phyloP scores from a whole-genome alignment of 2,113 vertebrate genomes.

The Strigops habroptila region DNA sequence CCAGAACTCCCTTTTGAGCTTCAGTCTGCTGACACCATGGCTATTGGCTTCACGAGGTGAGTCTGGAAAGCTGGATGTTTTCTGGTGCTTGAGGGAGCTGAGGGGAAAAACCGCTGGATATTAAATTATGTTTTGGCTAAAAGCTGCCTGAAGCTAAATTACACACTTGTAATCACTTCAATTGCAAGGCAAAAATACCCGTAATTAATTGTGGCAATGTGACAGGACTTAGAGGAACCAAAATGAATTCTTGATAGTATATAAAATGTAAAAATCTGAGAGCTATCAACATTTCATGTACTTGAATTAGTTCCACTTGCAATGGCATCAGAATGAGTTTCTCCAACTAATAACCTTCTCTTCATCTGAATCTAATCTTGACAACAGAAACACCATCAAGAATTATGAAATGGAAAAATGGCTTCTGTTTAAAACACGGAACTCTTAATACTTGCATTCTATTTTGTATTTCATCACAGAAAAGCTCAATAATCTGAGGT shows the following conservation, averaged over 20 bases:
- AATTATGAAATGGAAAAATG: neutral
- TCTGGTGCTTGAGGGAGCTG: neutral
- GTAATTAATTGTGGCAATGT: slow-evolving; percentile 30
- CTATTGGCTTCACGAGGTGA: neutral
- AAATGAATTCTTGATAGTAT: neutral
- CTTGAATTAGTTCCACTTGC: slow-evolving; percentile 11
- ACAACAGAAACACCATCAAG: neutral
- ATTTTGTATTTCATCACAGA: neutral
- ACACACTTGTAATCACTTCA: slow-evolving; percentile 28
- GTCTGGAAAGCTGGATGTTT: neutral
- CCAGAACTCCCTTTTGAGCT: neutral
- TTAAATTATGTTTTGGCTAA: slow-evolving; percentile 37
- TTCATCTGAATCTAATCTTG: slow-evolving; percentile 5
- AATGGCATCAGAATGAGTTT: neutral
- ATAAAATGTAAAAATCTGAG: slow-evolving; percentile 21
- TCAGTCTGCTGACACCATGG: neutral
- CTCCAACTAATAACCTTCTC: neutral
- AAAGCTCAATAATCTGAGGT: neutral
- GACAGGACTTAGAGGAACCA: slow-evolving; percentile 13
- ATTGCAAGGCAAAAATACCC: slow-evolving; percentile 1
- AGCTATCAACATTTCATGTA: neutral
- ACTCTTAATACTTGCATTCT: neutral
- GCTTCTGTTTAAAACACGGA: neutral
- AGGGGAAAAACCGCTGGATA: neutral
- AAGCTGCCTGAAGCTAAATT: slow-evolving; percentile 16